These are phyloP conservation scores for Microcebus tavaratra DNA, from an alignment of 2,113 vertebrate genomes.

Conservation along the genomic window DNA sequence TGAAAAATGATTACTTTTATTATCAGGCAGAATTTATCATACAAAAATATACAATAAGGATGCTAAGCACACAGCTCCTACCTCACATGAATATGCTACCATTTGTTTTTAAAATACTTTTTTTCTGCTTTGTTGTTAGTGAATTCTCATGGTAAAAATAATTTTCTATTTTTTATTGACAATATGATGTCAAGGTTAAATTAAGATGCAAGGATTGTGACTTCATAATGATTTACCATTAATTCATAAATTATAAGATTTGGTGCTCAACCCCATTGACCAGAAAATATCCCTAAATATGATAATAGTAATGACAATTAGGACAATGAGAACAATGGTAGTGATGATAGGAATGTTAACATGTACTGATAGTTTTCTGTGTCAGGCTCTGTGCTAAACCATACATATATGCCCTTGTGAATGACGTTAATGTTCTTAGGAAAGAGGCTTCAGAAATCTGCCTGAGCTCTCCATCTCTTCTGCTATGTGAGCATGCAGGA, in stretches of 20 bases:
- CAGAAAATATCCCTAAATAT: not conserved
- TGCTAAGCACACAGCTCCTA: not conserved
- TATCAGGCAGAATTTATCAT: not conserved
- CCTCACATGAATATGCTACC: not conserved
- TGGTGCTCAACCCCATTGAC: not conserved
- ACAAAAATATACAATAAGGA: not conserved
- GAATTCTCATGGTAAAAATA: not conserved
- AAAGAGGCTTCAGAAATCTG: not conserved
- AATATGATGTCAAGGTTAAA: not conserved
- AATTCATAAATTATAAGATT: not conserved
- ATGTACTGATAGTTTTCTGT: not conserved
- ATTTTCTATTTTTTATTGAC: not conserved
- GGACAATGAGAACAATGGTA: not conserved
- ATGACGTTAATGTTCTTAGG: not conserved
- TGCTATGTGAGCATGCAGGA: not conserved
- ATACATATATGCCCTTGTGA: not conserved
- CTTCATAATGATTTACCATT: not conserved
- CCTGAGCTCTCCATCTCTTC: not conserved
- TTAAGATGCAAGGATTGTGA: not conserved
- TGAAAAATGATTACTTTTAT: not conserved
- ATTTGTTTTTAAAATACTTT: not conserved
- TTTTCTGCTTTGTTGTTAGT: not conserved
- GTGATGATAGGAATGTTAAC: not conserved
- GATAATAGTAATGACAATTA: not conserved
- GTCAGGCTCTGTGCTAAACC: not conserved